A percentile compares a stretch with the other conserved stretches of the same genome.
Evolutionary conservation across 2,113 vertebrate genomes (phyloP).

Genomic region (Ancistrus triradiatus): DNA sequence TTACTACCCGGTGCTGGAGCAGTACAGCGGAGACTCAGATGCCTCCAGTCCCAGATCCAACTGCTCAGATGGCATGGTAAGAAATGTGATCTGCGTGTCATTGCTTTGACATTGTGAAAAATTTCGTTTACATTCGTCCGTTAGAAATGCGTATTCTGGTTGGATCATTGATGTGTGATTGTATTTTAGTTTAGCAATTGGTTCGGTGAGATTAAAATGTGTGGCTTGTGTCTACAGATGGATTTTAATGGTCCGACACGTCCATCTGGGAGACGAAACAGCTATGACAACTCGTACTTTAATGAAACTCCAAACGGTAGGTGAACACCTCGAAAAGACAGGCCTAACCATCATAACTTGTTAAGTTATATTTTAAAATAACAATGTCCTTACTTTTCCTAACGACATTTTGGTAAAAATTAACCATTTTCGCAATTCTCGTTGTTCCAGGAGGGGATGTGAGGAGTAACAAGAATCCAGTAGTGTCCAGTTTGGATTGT

Average conservation of each 20-base stretch:
- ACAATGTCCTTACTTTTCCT: no score
- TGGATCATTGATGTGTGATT: no score
- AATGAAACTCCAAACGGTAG: constrained; percentile 77
- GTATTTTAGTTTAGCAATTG: not conserved
- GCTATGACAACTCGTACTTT: constrained; percentile 83
- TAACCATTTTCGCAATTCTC: constrained; percentile 24
- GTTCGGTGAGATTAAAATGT: not conserved
- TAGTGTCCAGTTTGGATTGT: constrained; percentile 92
- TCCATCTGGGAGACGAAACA: constrained; percentile 71
- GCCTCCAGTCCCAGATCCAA: constrained; percentile 93
- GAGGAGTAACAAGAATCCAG: constrained; percentile 74
- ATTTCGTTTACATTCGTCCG: no score
- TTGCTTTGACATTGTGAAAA: not conserved
- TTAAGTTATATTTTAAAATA: no score
- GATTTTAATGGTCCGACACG: constrained; percentile 83
- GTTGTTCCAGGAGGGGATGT: constrained; percentile 61
- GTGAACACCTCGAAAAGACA: no score
- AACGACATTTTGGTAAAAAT: no score
- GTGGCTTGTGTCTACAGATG: constrained; percentile 69
- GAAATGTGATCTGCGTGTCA: constrained; percentile 32
- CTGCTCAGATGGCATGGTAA: constrained; percentile 97
- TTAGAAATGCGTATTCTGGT: no score
- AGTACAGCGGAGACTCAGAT: constrained; percentile 91
- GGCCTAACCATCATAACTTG: no score
- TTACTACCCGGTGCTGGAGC: constrained; percentile 82